These are phyloP conservation scores for Elephas maximus DNA, from an alignment of 2,113 vertebrate genomes.

Conservation along the genomic window DNA sequence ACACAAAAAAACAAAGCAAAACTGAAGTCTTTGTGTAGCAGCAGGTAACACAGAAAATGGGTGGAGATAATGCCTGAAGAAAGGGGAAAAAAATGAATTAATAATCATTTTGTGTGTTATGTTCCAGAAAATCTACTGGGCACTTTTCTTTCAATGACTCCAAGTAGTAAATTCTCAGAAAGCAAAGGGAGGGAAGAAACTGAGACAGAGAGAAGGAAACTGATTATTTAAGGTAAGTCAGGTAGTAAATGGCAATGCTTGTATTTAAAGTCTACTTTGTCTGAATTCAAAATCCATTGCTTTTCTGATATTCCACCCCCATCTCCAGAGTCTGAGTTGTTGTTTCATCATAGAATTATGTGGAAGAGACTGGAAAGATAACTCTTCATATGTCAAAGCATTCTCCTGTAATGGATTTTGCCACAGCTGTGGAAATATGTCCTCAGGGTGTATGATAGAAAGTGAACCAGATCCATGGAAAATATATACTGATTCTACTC, in stretches of 20 bases:
- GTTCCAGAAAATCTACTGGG: slow-evolving; percentile 13
- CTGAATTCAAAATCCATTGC: slow-evolving; percentile 53
- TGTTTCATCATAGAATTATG: slow-evolving; percentile 66
- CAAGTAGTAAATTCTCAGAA: slow-evolving; percentile 9
- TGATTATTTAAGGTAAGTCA: slow-evolving; percentile 61
- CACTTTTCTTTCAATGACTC: not conserved
- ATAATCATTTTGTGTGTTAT: not conserved
- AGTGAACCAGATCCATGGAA: slow-evolving; percentile 61
- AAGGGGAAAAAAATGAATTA: not conserved
- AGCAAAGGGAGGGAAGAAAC: not conserved
- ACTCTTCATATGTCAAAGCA: slow-evolving; percentile 68
- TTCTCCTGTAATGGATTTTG: slow-evolving; percentile 57
- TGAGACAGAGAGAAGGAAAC: slow-evolving; percentile 38
- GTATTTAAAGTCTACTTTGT: slow-evolving; percentile 50
- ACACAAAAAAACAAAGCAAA: not conserved
- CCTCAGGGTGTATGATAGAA: slow-evolving; percentile 14
- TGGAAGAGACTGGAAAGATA: slow-evolving; percentile 36
- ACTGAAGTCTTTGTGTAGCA: not conserved
- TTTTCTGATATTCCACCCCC: not conserved
- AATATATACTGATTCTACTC: slow-evolving; percentile 52
- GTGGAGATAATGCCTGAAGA: not conserved
- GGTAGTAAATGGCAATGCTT: not conserved
- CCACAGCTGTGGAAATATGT: slow-evolving; percentile 55
- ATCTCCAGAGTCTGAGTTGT: slow-evolving; percentile 24
- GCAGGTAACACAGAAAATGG: not conserved